A percentile compares a stretch with the other conserved stretches of the same genome.
Evolutionary conservation across 2,113 vertebrate species (phyloP).

Genomic region (Sialia sialis): DNA sequence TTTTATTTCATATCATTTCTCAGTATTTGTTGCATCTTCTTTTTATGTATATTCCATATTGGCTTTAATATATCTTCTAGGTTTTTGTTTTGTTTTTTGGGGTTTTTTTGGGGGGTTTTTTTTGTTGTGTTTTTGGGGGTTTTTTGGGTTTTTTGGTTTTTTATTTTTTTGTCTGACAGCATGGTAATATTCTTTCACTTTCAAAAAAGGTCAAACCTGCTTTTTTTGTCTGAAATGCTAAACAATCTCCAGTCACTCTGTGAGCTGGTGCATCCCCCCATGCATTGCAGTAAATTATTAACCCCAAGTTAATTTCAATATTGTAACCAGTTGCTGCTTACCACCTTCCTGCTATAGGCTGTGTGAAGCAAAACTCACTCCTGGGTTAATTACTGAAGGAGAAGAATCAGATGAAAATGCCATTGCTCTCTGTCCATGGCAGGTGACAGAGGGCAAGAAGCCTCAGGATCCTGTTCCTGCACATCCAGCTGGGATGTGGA

Average conservation of each 20-base stretch:
- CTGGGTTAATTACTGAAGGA: not conserved
- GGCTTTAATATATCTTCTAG: not conserved
- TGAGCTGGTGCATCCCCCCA: not conserved
- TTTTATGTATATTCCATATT: not conserved
- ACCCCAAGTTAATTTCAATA: not conserved
- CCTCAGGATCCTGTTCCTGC: not conserved
- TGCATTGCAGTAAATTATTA: not conserved
- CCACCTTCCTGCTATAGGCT: not conserved
- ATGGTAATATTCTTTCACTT: not conserved
- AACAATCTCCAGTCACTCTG: not conserved
- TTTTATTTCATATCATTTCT: not conserved
- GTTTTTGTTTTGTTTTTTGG: not conserved
- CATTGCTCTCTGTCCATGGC: not conserved
- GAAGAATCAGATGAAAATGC: not conserved
- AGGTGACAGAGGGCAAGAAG: not conserved
- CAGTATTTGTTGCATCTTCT: not conserved
- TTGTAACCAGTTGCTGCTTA: not conserved
- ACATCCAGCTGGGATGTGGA: fast-evolving
- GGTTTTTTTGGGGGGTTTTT: too few species aligned
- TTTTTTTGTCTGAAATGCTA: not conserved
- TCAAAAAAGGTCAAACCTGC: not conserved
- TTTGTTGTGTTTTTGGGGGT: too few species aligned
- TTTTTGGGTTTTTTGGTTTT: too few species aligned
- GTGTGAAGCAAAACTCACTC: not conserved
- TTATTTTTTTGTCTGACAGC: not conserved